Base-by-base conservation (phyloP, 2,797 vertebrate genomes). In the Onychomys leucogaster region DNA sequence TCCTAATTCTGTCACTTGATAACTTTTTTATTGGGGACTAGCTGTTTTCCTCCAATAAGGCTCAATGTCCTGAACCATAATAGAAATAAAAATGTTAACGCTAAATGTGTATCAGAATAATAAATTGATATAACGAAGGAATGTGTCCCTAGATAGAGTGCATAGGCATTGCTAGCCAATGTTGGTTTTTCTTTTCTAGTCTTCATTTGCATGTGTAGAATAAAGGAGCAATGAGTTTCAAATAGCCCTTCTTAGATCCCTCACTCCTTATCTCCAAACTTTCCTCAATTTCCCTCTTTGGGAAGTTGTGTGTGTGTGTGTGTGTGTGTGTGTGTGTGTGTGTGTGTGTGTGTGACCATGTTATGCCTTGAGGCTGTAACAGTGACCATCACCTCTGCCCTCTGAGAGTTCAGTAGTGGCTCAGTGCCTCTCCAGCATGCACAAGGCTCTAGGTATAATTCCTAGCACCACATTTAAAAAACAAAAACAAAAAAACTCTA, bases 31-130 rank as follows among this genome's bases (percentile, higher is more conserved):
- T 46, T 67, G 61, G 43, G 5, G 3, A 29, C 49, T 49, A 86
- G 57, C 69, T 78, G 13, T 78, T 90, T 63, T 67, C 23, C 29
- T 17, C 81, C 8, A 27, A 21, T 23, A 52, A 65, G 32, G 6
- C 14, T 6, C 12, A 57, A 8, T 57, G 49, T 89, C 57, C 55
- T 52, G 3, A 65, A 77, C 81, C n/a, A 11, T 65, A 84, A 52
- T 13, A 3, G 41, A 34, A 34, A 91, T 94, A 84, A 92, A 90
- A 88, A 80, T 67, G 37, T 91, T 87, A 95, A 61, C 52, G n/a
- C 21, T 57, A 92, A 75, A 80, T 78, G 14, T 34, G 37, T 25
- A 89, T 49, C 76, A 41, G n/a, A 55, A 89, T 52, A 55, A 76
- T 93, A 25, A 89, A 96, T 69, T 59, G 19, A 75, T 69, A 7